These are phyloP conservation scores for Zaprionus lachaisei DNA, from an alignment of 1,140 invertebrate species.

Conservation along the genomic window DNA sequence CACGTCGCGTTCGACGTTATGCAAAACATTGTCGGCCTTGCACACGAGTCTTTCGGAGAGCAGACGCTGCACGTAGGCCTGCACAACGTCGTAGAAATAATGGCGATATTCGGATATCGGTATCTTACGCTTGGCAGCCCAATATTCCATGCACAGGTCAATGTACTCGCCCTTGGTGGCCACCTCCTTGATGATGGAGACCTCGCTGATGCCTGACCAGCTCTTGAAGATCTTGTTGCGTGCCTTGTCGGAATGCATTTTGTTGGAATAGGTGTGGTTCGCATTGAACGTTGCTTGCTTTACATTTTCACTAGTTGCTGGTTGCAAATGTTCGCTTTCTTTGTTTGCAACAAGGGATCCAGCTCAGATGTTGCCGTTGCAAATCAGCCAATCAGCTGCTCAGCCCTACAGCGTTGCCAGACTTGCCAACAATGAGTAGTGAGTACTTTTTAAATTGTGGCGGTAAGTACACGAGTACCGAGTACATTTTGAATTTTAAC, in stretches of 20 bases:
- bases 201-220: constrained; percentile 76
- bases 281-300: constrained; percentile 38
- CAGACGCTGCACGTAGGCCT: constrained; percentile 77
- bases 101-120: constrained; percentile 63
- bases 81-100: constrained; percentile 78
- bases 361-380: constrained; percentile 21
- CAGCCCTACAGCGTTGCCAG: constrained; percentile 30
- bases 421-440: not conserved
- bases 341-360: constrained; percentile 26
- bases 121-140: constrained; percentile 71
- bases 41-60: constrained; percentile 77
- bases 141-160: constrained; percentile 73
- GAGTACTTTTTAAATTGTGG: constrained; percentile 31
- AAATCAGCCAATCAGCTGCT: constrained; percentile 18
- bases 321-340: constrained; percentile 10
- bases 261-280: constrained; percentile 21
- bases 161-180: constrained; percentile 83
- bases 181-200: constrained; percentile 79
- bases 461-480: not conserved
- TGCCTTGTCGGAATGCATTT: constrained; percentile 63
- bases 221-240: constrained; percentile 77
- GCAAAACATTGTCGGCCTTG: constrained; percentile 79
- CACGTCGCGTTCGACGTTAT: constrained; percentile 73
- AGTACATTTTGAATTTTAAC: constrained; percentile 7
- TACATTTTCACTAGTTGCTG: constrained; percentile 51